phyloP scores from a whole-genome alignment of 2,113 vertebrate genomes.

The Hystrix brachyura region DNA sequence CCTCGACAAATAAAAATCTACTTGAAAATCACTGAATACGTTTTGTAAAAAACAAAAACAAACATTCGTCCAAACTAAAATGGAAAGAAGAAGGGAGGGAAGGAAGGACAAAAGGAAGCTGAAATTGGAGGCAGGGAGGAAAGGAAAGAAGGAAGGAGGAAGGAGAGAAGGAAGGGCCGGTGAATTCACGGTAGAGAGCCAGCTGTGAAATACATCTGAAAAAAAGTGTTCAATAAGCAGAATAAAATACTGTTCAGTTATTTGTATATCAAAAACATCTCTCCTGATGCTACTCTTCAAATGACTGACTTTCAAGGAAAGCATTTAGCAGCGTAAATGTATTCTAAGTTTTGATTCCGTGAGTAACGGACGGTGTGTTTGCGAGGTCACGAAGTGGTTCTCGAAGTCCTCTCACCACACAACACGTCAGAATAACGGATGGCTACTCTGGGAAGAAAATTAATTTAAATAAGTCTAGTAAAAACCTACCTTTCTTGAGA shows the following conservation, averaged over 20 bases:
- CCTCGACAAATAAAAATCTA: slow-evolving; percentile 12
- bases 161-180: too few relatives aligned
- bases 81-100: fast-evolving
- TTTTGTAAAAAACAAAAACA: not conserved
- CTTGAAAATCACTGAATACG: not conserved
- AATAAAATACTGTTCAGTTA: not conserved
- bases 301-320: slow-evolving; percentile 69
- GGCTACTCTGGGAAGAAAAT: slow-evolving; percentile 77
- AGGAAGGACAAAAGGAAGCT: not conserved
- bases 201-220: not conserved
- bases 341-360: slow-evolving; percentile 52
- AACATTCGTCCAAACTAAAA: not conserved
- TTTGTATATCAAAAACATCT: not conserved
- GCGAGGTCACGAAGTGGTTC: slow-evolving; percentile 22
- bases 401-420: slow-evolving; percentile 68
- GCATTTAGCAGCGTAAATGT: slow-evolving; percentile 60
- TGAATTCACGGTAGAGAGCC: not conserved
- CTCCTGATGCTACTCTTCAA: slow-evolving; percentile 56
- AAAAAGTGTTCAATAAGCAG: not conserved
- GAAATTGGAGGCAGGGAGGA: fast-evolving
- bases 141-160: not conserved
- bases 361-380: slow-evolving; percentile 57
- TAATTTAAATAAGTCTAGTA: slow-evolving; percentile 81
- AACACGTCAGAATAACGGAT: slow-evolving; percentile 79
- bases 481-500: slow-evolving; percentile 61